Conservation (phyloP, 2,888 invertebrate genomes). For the Fragum sueziense region DNA sequence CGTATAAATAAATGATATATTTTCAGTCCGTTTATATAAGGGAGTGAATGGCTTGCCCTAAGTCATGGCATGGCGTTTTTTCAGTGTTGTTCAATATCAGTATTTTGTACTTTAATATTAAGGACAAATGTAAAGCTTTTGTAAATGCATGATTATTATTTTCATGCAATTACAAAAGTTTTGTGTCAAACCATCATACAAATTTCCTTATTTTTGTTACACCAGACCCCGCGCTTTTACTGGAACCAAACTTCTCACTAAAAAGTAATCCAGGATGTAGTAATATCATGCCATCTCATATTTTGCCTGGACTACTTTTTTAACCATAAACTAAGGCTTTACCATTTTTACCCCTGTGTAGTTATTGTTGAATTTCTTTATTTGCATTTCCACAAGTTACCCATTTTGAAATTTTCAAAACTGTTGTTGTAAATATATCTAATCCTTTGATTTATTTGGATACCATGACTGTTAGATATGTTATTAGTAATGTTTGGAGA, state of each 20-base stretch:
- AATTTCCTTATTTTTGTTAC: conserved; percentile 37
- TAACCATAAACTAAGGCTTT: not conserved
- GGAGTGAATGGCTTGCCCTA: not conserved
- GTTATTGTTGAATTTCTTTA: conserved; percentile 8
- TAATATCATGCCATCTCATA: not conserved
- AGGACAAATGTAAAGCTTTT: no score
- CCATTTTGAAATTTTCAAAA: not conserved
- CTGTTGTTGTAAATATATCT: not conserved
- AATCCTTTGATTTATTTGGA: not conserved
- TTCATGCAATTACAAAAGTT: no score
- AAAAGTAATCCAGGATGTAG: conserved; percentile 9
- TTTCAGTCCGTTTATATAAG: no score
- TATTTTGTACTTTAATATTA: conserved; percentile 21
- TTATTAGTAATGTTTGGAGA: no score
- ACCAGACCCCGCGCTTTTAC: conserved; percentile 53
- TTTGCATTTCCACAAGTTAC: not conserved
- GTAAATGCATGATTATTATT: no score
- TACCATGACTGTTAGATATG: no score
- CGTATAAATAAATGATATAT: no score
- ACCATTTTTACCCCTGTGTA: conserved; percentile 13
- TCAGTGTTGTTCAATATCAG: conserved; percentile 20
- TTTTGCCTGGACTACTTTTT: not conserved
- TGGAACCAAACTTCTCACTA: conserved; percentile 44
- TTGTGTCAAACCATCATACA: no score
- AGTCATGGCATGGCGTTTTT: conserved; percentile 17